Conservation (phyloP, 1,140 invertebrate genomes). For the Eulimnadia texana region DNA sequence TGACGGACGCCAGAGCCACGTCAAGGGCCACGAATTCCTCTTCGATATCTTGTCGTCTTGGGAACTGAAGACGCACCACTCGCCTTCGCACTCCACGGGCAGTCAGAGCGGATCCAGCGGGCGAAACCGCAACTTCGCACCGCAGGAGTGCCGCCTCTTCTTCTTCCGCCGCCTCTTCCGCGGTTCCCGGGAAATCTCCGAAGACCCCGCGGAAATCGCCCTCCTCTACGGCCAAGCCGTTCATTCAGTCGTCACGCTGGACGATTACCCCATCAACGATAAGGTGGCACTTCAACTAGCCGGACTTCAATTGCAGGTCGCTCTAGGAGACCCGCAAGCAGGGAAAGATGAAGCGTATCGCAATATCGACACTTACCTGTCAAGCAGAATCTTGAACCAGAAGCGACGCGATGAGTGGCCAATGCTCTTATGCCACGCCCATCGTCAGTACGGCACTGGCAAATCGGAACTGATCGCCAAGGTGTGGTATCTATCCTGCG, state of each 20-base stretch:
- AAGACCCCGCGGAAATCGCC: slow-evolving; percentile 89
- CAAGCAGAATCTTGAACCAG: slow-evolving; percentile 54
- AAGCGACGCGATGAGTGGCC: slow-evolving; percentile 63
- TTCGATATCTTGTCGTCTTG: slow-evolving; percentile 88
- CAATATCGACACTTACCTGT: slow-evolving; percentile 63
- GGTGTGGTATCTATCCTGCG: slow-evolving; percentile 84
- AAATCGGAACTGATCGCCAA: slow-evolving; percentile 81
- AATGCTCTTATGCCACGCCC: slow-evolving; percentile 43
- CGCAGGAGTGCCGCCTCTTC: slow-evolving; percentile 80
- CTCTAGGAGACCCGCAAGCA: slow-evolving; percentile 66
- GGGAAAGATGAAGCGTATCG: slow-evolving; percentile 36
- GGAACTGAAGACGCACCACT: slow-evolving; percentile 53
- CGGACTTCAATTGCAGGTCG: slow-evolving; percentile 83
- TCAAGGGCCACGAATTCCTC: slow-evolving; percentile 80
- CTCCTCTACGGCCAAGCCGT: slow-evolving; percentile 90
- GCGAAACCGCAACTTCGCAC: slow-evolving; percentile 19
- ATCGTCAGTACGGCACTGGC: slow-evolving; percentile 76
- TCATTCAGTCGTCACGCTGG: slow-evolving; percentile 82
- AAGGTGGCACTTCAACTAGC: slow-evolving; percentile 86
- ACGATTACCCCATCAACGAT: slow-evolving; percentile 87
- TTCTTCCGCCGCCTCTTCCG: slow-evolving; percentile 83
- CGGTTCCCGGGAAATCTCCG: slow-evolving; percentile 75
- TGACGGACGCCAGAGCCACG: slow-evolving; percentile 73
- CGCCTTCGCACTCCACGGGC: background rate
- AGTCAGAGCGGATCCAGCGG: background rate